A percentile compares a stretch with the other conserved stretches of the same genome.
Conservation (phyloP, 2,797 vertebrate genomes). For the Echeneis naucrates region DNA sequence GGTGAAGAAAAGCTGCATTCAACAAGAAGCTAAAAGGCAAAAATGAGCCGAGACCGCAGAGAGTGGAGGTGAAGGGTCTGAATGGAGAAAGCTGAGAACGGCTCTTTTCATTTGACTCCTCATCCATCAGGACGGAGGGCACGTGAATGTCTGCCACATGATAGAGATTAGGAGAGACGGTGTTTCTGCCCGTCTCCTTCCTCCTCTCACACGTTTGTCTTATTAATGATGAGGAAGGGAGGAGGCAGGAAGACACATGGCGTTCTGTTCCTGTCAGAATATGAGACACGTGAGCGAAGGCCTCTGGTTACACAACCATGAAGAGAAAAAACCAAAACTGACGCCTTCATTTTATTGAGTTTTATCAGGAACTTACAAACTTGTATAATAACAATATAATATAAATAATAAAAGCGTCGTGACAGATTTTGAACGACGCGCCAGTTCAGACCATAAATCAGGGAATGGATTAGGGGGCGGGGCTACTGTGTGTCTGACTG, state of each 20-base stretch:
- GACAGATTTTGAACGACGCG: no score
- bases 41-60: neutral
- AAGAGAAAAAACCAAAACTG: neutral
- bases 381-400: no score
- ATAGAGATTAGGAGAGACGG: conserved; percentile 71
- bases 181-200: conserved; percentile 61
- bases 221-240: conserved; percentile 67
- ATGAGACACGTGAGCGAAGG: conserved; percentile 49
- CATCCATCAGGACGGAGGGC: conserved; percentile 47
- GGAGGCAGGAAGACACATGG: conserved; percentile 52
- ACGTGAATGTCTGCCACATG: conserved; percentile 67
- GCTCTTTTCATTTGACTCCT: conserved; percentile 61
- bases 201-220: conserved; percentile 68
- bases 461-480: no score
- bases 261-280: conserved; percentile 46
- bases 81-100: conserved; percentile 58
- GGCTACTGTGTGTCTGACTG: no score
- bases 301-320: neutral
- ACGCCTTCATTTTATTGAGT: no score
- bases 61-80: conserved; percentile 17
- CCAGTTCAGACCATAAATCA: no score
- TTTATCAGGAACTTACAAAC: neutral
- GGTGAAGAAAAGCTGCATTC: conserved; percentile 5
- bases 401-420: neutral
- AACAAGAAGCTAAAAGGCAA: neutral